phyloP scores from a whole-genome alignment of 2,797 vertebrate species.

The Microcaecilia unicolor region DNA sequence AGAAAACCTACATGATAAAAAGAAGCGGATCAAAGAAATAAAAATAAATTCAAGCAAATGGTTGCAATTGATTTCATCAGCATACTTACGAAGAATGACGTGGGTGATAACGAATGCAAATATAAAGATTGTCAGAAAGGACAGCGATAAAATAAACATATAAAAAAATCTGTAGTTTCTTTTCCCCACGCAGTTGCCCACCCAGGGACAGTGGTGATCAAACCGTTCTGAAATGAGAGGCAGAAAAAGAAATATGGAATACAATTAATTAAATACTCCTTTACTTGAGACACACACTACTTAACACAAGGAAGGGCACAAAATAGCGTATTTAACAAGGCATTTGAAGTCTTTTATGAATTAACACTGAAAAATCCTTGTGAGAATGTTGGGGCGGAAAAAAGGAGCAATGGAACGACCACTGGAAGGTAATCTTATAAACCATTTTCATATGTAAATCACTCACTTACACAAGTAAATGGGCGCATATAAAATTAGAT shows the following conservation, averaged over 20 bases:
- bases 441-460: no score
- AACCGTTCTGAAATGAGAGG: slow-evolving; percentile 85
- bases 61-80: slow-evolving; percentile 47
- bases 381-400: no score
- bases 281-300: no score
- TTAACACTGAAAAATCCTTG: no score
- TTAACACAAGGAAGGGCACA: no score
- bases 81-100: slow-evolving; percentile 94
- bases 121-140: slow-evolving; percentile 98
- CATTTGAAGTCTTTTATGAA: no score
- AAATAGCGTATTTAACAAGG: no score
- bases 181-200: slow-evolving; percentile 97
- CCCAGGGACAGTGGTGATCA: slow-evolving; percentile 98
- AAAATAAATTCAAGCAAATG: slow-evolving; percentile 39
- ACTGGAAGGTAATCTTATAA: no score
- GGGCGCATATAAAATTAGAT: no score
- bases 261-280: slow-evolving; percentile 40
- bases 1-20: no score
- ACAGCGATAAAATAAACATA: slow-evolving; percentile 98
- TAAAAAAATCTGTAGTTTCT: slow-evolving; percentile 99
- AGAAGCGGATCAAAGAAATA: not conserved
- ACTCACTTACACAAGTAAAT: no score
- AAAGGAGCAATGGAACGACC: no score
- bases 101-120: slow-evolving; percentile 95
- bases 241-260: slow-evolving; percentile 43